Evolutionary conservation across 2,888 invertebrate species (phyloP).

Genomic region (Ernsta delagoae): DNA sequence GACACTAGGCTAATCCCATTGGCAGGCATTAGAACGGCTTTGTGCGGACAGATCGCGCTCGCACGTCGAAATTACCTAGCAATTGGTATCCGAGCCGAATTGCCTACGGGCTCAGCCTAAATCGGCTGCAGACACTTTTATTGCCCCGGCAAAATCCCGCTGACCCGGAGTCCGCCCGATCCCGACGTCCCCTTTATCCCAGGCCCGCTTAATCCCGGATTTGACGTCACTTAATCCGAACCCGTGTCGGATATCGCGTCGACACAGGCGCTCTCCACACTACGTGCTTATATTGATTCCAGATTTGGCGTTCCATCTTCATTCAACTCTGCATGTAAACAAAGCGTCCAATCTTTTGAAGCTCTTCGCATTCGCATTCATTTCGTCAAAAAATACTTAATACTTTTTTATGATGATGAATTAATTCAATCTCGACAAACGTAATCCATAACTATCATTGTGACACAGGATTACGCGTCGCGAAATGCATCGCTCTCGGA

Average conservation of each 20-base stretch:
- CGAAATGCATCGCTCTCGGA: conserved; percentile 72
- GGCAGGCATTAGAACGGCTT: conserved; percentile 82
- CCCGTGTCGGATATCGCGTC: conserved; percentile 88
- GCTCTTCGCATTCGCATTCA: conserved; percentile 53
- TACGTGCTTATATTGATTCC: conserved; percentile 73
- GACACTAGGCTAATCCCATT: conserved; percentile 82
- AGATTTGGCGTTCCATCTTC: conserved; percentile 60
- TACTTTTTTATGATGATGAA: conserved; percentile 65
- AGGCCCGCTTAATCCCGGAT: conserved; percentile 82
- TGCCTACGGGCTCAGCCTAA: conserved; percentile 81
- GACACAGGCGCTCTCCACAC: conserved; percentile 77
- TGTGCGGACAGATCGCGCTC: conserved; percentile 81
- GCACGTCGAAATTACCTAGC: conserved; percentile 82
- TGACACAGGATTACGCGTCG: conserved; percentile 72
- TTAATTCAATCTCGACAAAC: conserved; percentile 74
- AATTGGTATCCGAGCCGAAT: conserved; percentile 81
- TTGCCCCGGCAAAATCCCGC: conserved; percentile 81
- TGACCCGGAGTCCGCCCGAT: conserved; percentile 78
- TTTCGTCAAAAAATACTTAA: conserved; percentile 48
- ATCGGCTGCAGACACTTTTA: conserved; percentile 86
- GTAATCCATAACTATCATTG: conserved; percentile 76
- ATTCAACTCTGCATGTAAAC: conserved; percentile 57
- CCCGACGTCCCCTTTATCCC: conserved; percentile 77
- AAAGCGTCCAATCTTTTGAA: conserved; percentile 54
- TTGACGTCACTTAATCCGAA: conserved; percentile 87